Conservation (phyloP, 1,140 invertebrate species). For the Conus betulinus region DNA sequence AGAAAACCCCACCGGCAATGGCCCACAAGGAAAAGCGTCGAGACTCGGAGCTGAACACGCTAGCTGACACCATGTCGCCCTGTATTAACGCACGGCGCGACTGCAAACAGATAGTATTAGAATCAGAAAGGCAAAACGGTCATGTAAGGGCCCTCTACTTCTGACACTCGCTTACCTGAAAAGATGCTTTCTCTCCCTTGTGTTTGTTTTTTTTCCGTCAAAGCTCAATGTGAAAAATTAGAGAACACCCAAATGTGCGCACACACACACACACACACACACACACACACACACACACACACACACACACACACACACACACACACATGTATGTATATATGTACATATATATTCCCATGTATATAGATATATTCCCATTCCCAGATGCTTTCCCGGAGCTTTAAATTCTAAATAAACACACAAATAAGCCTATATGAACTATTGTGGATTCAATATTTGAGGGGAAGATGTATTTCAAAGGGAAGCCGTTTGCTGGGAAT, state of each 20-base stretch:
- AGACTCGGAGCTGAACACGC: not conserved
- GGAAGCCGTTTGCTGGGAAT: too few relatives aligned
- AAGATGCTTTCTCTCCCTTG: too few relatives aligned
- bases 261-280: not conserved
- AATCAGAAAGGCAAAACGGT: too few relatives aligned
- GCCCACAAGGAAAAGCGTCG: constrained; percentile 29
- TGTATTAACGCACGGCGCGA: not conserved
- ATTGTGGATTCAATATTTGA: too few relatives aligned
- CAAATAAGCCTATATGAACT: too few relatives aligned
- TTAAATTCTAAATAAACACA: too few relatives aligned
- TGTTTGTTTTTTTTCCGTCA: too few relatives aligned
- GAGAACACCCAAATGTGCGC: not conserved
- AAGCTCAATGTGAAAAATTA: too few relatives aligned
- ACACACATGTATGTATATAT: not conserved
- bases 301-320: not conserved
- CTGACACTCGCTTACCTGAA: too few relatives aligned
- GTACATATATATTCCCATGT: not conserved
- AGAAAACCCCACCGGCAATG: constrained; percentile 11
- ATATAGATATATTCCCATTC: not conserved
- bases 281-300: not conserved
- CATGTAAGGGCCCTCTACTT: too few relatives aligned
- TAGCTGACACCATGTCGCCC: constrained; percentile 21
- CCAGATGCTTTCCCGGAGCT: too few relatives aligned
- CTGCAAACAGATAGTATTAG: not conserved
- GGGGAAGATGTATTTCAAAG: too few relatives aligned